Percentiles rank a stretch among this genome's conserved stretches.
Evolutionary conservation across 2,888 invertebrate genomes (phyloP).

Genomic region (Euplexia lucipara): DNA sequence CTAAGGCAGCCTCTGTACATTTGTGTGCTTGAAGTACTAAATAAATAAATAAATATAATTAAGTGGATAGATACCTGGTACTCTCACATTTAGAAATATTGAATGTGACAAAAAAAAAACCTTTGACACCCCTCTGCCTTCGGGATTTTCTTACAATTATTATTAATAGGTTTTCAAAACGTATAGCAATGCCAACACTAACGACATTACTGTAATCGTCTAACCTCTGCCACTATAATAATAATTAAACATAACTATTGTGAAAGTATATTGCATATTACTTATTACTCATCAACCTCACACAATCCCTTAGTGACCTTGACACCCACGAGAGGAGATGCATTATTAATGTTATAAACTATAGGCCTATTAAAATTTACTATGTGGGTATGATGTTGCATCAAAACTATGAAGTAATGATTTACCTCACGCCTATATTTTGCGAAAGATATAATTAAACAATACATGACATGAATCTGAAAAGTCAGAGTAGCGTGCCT

Average conservation of each 20-base stretch:
- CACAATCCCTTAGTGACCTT: conserved; percentile 49
- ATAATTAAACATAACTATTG: conserved; percentile 7
- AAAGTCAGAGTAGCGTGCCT: too few relatives aligned
- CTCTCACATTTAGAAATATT: too few relatives aligned
- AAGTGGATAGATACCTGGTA: too few relatives aligned
- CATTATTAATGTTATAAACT: neutral
- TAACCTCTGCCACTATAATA: neutral
- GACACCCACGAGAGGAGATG: conserved; percentile 39
- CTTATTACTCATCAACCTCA: conserved; percentile 32
- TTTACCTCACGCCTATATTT: neutral
- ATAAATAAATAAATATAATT: too few relatives aligned
- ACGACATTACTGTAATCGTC: neutral
- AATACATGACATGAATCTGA: too few relatives aligned
- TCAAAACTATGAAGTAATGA: conserved; percentile 23
- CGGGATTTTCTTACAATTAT: too few relatives aligned
- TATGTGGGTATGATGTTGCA: conserved; percentile 34
- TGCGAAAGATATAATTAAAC: neutral
- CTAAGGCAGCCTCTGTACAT: too few relatives aligned
- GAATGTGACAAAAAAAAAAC: too few relatives aligned
- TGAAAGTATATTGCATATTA: conserved; percentile 7
- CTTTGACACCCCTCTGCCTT: too few relatives aligned
- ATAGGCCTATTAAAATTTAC: conserved; percentile 14
- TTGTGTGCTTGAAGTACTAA: too few relatives aligned
- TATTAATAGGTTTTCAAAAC: too few relatives aligned
- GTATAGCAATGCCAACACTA: too few relatives aligned